Base-by-base conservation (phyloP, 2,797 vertebrate genomes). In the Xiphorhynchus erythropygius region DNA sequence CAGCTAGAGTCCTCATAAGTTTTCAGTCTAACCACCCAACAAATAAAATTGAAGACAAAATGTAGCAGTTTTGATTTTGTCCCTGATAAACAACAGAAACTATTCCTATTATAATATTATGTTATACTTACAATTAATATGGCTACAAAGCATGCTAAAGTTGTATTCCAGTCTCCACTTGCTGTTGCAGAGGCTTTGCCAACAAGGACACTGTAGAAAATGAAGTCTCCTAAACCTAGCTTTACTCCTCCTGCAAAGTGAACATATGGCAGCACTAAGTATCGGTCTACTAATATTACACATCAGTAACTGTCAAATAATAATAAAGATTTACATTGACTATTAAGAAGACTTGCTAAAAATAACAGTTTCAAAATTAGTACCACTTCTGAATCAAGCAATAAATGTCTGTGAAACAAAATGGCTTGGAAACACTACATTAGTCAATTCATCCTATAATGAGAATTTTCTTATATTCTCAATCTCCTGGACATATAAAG, bases 151-250 rank as follows among this genome's bases (percentile, higher is more conserved):
- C 99, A 99, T 57, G 99, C 99, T 64, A 99, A 98, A 53, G 99
- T 99, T 68, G 99, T 99, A 98, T 99, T 99, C 99, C 99, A 99
- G 98, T 99, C 99, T 28, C 99, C 99, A 4, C 99, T 99, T 97
- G 99, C 99, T 46, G 99, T 98, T 89, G 99, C 99, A 32, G 99
- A 99, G 59, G 99, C 99, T 97, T 99, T 99, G 79, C 99, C 99
- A 96, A 99, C 99, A 89, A 99, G 97, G 98, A 99, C 99, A 96
- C 99, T 99, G 98, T 99, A 99, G 98, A 99, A 99, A 97, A 99
- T 99, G 98, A 99, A 99, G 96, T 99, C 99, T 96, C 99, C 99
- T 39, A 99, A 98, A 62, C 99, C 99, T 10, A 99, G 98, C 84
- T 99, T 99, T 74, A 99, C 99, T 81, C 99, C 99, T 95, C 99